These are phyloP conservation scores for Aplysia californica DNA, from an alignment of 1,140 invertebrate species.

Conservation along the genomic window DNA sequence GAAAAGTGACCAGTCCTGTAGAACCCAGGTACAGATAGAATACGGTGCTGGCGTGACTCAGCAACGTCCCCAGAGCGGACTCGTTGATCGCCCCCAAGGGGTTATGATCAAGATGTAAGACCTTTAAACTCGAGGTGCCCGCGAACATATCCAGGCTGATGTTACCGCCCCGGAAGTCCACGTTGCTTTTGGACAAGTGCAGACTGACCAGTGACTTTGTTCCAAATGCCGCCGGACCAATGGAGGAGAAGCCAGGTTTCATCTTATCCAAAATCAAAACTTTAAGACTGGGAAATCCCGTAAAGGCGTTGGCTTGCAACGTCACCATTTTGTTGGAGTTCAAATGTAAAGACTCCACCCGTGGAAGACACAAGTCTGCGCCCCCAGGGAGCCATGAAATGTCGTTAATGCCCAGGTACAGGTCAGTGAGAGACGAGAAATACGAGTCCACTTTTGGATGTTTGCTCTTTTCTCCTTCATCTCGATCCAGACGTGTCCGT, in stretches of 20 bases:
- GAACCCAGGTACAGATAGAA: not conserved
- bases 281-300: not conserved
- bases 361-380: not conserved
- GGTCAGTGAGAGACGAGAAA: not conserved
- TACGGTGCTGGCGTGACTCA: not conserved
- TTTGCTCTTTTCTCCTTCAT: not conserved
- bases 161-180: not conserved
- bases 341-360: not conserved
- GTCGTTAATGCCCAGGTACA: not conserved
- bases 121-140: not conserved
- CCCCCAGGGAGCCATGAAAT: not conserved
- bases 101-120: slow-evolving; percentile 1
- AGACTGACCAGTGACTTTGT: not conserved
- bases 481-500: not conserved
- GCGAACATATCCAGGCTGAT: not conserved
- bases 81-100: not conserved
- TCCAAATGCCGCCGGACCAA: not conserved
- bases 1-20: not conserved
- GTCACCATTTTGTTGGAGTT: not conserved
- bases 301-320: not conserved
- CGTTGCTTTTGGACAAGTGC: slow-evolving; percentile 7
- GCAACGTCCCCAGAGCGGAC: not conserved
- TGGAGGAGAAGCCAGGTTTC: not conserved
- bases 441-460: not conserved
- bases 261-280: not conserved